These are phyloP conservation scores for Climacteris rufus DNA, from an alignment of 2,113 vertebrate genomes.

Conservation along the genomic window DNA sequence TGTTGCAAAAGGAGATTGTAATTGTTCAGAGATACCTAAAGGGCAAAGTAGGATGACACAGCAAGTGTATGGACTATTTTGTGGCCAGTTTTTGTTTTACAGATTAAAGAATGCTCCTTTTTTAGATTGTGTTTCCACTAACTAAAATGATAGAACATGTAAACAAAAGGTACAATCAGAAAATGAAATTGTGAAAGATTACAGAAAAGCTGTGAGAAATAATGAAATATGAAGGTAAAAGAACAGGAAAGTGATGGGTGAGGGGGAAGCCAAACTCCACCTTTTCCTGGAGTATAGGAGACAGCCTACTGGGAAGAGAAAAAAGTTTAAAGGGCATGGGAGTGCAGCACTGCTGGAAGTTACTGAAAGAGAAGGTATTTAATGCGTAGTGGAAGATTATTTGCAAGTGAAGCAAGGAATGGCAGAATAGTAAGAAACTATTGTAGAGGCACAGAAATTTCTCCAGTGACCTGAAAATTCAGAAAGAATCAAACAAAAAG, in stretches of 20 bases:
- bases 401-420: neutral
- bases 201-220: neutral
- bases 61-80: neutral
- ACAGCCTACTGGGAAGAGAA: neutral
- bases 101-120: neutral
- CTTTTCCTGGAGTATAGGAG: neutral
- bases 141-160: neutral
- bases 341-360: neutral
- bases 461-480: constrained; percentile 25
- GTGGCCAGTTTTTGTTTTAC: neutral
- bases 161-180: neutral
- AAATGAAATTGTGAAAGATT: neutral
- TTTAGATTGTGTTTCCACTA: neutral
- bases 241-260: neutral
- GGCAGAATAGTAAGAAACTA: neutral
- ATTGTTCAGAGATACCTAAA: neutral
- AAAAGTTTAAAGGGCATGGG: neutral
- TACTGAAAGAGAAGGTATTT: neutral
- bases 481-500: neutral
- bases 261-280: neutral
- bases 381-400: neutral
- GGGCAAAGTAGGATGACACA: neutral
- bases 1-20: neutral
- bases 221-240: neutral
- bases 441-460: constrained; percentile 14